Conservation (phyloP, 2,888 invertebrate species). For the Apodemia zela region DNA sequence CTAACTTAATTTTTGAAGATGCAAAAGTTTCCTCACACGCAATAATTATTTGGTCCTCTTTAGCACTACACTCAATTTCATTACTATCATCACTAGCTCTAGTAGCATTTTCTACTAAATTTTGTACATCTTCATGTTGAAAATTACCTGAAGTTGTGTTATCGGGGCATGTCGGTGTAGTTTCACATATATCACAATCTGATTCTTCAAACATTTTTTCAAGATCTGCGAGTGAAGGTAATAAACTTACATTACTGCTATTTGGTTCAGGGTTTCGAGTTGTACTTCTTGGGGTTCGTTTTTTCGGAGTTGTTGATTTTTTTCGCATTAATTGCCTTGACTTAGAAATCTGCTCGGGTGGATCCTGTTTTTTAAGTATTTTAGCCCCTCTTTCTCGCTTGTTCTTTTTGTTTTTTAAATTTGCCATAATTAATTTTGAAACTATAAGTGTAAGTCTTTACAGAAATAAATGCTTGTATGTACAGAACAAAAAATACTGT, state of each 20-base stretch:
- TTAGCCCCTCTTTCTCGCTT: neutral
- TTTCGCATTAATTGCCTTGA: neutral
- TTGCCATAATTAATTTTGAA: neutral
- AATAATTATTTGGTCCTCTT: neutral
- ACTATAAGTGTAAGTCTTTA: too few species aligned
- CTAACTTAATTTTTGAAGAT: neutral
- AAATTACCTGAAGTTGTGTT: neutral
- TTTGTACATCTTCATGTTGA: neutral
- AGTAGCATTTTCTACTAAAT: neutral
- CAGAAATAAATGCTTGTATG: too few species aligned
- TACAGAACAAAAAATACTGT: too few species aligned
- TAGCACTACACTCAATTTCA: neutral
- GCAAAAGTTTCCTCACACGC: neutral
- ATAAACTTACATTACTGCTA: neutral
- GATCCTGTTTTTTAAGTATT: neutral
- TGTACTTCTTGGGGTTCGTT: neutral
- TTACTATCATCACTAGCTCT: too few species aligned
- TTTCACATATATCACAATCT: neutral
- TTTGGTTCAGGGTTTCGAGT: neutral
- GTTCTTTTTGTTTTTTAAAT: neutral
- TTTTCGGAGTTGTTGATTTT: neutral
- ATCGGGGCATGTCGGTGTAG: neutral
- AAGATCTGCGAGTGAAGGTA: conserved; percentile 19
- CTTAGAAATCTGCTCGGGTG: neutral
- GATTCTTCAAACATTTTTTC: conserved; percentile 20